These are phyloP conservation scores for Lepidocolaptes lacrymiger DNA, from an alignment of 2,797 vertebrate genomes.

Conservation along the genomic window DNA sequence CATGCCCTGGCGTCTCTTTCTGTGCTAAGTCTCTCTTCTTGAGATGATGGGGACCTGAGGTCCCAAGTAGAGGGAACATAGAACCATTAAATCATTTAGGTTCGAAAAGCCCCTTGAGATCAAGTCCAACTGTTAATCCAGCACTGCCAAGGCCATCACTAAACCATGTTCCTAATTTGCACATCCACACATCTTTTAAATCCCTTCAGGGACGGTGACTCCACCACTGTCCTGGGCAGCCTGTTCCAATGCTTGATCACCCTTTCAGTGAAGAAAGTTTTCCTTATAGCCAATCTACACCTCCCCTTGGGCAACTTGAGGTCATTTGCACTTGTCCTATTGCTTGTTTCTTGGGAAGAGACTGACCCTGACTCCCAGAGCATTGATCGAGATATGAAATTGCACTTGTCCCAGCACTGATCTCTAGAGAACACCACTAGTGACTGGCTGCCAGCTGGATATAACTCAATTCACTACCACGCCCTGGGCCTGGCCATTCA, in stretches of 20 bases:
- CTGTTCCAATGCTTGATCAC: background rate
- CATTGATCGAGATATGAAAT: background rate
- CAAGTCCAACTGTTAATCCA: background rate
- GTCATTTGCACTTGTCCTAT: background rate
- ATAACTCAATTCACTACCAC: background rate
- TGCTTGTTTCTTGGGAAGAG: background rate
- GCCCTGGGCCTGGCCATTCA: background rate
- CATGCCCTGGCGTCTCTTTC: background rate
- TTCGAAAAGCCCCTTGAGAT: background rate
- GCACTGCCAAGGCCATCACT: background rate
- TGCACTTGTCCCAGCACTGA: background rate
- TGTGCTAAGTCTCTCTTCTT: background rate
- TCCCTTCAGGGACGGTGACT: background rate
- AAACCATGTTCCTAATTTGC: rapidly evolving
- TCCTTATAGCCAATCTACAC: background rate
- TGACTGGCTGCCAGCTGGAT: background rate
- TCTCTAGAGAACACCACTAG: background rate
- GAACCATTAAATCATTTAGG: background rate
- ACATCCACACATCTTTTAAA: background rate
- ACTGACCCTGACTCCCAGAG: rapidly evolving
- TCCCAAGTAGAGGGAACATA: background rate
- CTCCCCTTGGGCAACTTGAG: rapidly evolving
- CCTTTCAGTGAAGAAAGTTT: background rate
- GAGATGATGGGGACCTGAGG: background rate
- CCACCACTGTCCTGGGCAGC: background rate